Evolutionary conservation across 2,888 invertebrate genomes (phyloP), one percentile per base, ranked within the genome.

Genomic region (Himalopsyche tibetana): DNA sequence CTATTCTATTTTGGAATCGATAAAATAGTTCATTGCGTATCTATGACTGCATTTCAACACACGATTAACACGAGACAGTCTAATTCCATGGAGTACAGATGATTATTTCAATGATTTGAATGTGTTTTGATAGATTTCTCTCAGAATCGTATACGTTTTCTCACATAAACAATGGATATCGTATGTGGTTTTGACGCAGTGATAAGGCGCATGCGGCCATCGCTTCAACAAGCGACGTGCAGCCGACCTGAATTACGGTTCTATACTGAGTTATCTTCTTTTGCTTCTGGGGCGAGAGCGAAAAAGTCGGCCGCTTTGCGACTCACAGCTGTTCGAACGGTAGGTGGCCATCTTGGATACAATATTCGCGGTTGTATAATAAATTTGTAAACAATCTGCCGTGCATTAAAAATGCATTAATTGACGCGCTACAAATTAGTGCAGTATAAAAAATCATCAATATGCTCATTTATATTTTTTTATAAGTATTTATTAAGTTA

Each of bases 251-350:
- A 55, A 82, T 55, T 55, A 63, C 84, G 86, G 79, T 69, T 63
- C 74, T 69, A 69, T 42, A 86, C 86, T 86, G 81, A 86, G 82
- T 86, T 86, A 86, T 86, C 82, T 84, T 74, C 74, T 74, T 74
- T 38, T 74, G 74, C 38, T 74, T 84, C 56, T 45, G 80, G 42
- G 42, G 19, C 38, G 83, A 82, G 80, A 45, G 8, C 28, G 42
- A 36, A 55, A 51, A 82, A 82, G 74, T 85, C 85, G 63, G 55
- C 51, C 82, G 85, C 82, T 36, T 45, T 56, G 51, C 82, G 42
- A 45, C 79, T 55, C 80, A 84, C 88, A 88, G 88, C 88, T 88
- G 88, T 86, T 88, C 86, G 84, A 45, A 74, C 86, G 56, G 86
- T 83, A 80, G 81, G 86, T 51, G 82, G 86, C 88, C 88, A 86